Percentiles rank a stretch among this genome's conserved stretches.
These are phyloP conservation scores for Drosophila tani DNA, from an alignment of 1,140 invertebrate species.

Conservation along the genomic window DNA sequence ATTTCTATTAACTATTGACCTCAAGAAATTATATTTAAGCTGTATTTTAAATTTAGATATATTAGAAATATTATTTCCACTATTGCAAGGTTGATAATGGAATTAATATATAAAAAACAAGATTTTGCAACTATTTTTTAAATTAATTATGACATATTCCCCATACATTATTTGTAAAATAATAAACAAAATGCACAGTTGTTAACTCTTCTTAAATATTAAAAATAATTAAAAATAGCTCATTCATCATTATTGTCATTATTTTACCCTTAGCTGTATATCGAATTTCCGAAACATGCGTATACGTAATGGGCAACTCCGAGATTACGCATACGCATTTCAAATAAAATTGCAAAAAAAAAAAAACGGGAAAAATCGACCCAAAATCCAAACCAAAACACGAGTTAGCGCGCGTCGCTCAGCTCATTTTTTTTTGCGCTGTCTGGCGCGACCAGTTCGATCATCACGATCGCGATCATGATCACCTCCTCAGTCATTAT, in stretches of 20 bases:
- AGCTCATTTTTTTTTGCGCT: slow-evolving; percentile 62
- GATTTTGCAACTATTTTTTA: too few relatives aligned
- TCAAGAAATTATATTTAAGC: too few relatives aligned
- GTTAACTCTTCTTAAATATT: too few relatives aligned
- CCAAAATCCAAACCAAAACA: slow-evolving; percentile 29
- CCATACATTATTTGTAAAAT: too few relatives aligned
- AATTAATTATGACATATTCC: too few relatives aligned
- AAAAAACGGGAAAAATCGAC: slow-evolving; percentile 19
- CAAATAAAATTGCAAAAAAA: slow-evolving; percentile 27
- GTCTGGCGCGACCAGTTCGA: slow-evolving; percentile 55
- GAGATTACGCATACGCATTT: slow-evolving; percentile 59
- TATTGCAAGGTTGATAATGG: too few relatives aligned
- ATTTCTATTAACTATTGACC: too few relatives aligned
- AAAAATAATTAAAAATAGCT: not conserved
- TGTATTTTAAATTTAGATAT: too few relatives aligned
- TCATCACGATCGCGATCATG: slow-evolving; percentile 24
- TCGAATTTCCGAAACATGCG: slow-evolving; percentile 19
- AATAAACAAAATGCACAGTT: too few relatives aligned
- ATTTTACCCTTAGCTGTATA: not conserved
- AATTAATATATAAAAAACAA: too few relatives aligned
- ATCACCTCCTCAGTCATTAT: slow-evolving; percentile 39
- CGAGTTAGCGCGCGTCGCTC: slow-evolving; percentile 36
- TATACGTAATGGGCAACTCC: slow-evolving; percentile 52
- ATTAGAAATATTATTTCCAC: too few relatives aligned
- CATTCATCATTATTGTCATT: not conserved